Evolutionary conservation across 2,113 vertebrate species (phyloP).

Genomic region (Struthidea cinerea): DNA sequence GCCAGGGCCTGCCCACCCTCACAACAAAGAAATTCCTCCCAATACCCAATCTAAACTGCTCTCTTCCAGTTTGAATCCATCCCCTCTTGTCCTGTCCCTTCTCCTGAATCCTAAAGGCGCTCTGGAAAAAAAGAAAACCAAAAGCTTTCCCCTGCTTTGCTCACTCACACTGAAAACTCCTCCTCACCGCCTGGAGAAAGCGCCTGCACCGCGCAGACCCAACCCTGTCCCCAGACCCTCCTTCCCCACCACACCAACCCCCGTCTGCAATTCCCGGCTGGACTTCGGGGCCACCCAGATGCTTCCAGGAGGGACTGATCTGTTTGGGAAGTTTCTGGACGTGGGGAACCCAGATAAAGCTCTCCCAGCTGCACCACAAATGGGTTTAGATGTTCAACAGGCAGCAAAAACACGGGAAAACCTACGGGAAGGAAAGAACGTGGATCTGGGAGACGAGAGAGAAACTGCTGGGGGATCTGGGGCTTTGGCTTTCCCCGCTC

Average conservation of each 20-base stretch:
- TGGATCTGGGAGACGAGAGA: neutral
- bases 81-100: neutral
- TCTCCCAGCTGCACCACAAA: neutral
- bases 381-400: neutral
- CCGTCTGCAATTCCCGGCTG: neutral
- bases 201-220: neutral
- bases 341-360: neutral
- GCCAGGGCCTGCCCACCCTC: neutral
- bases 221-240: neutral
- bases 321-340: neutral
- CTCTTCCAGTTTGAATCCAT: neutral
- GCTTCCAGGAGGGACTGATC: neutral
- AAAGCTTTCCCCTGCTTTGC: neutral
- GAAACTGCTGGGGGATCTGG: neutral
- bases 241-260: neutral
- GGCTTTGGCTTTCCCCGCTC: neutral
- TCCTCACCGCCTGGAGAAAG: neutral
- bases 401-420: neutral
- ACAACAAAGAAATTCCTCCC: neutral
- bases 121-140: neutral
- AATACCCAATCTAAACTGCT: neutral
- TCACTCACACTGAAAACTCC: neutral
- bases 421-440: neutral
- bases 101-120: neutral
- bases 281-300: neutral